Base-by-base conservation (phyloP, 2,888 invertebrate genomes). In the Bugula neritina region DNA sequence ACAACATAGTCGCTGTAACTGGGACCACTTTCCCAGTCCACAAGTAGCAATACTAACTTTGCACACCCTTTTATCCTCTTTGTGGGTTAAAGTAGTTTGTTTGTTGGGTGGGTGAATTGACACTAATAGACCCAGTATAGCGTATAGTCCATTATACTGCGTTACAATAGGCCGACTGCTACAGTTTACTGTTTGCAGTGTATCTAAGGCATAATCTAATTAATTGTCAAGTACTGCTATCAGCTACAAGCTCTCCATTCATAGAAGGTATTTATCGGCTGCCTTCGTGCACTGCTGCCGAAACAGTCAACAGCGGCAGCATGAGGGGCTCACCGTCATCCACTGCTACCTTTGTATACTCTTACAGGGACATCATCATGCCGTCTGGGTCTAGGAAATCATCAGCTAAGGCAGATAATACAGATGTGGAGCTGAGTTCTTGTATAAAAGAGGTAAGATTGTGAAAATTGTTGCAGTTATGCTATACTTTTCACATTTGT, bases 371-470 rank as follows among this genome's bases (percentile, higher is more conserved):
- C 17, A 43, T 43, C 43, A 34, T 63, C 13, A 63, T 63, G 63
- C 63, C 63, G 10, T 63, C 63, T 2, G 63, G 63, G 5, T 25
- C 29, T 5, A 25, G 63, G 34, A 63, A 63, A 63, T 27, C 29
- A 13, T 21, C 63, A 25, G 63, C 21, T 27, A 63, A 63, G n/a
- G 31, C 25, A 13, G 63, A 63, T 31, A 34, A n/a, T 27, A 25
- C 31, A 13, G 84, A 84, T 76, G 84, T 82, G 17, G 83, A 84
- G 74, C 76, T 84, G 31, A 84, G 84, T 78, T 77, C 80, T 34
- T 82, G 83, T 73, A 79, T 84, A 0, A 80, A 79, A 78, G 84
- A 84, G 81, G 84, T 84, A 77, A 72, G 76, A 74, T 25, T 17
- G 35, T 34, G n/a, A 34, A 13, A 27, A 52, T 52, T 10, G 10